These are phyloP conservation scores for Cartodere bifasciata DNA, from an alignment of 2,888 invertebrate species.

Conservation along the genomic window DNA sequence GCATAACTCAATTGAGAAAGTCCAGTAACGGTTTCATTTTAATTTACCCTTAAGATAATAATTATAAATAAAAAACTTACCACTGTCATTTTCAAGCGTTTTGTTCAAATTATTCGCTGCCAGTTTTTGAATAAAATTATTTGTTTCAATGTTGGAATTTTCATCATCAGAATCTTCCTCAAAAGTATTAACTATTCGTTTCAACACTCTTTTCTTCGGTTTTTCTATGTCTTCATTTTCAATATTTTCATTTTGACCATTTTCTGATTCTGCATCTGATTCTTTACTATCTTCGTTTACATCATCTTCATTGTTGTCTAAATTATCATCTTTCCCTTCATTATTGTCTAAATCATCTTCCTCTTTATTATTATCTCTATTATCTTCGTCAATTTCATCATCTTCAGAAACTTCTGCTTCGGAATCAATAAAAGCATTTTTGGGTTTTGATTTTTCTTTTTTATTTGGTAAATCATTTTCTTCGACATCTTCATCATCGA, in stretches of 20 bases:
- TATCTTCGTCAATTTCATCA: constrained; percentile 18
- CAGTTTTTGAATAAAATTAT: too few relatives aligned
- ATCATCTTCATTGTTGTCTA: constrained; percentile 14
- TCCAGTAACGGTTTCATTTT: too few relatives aligned
- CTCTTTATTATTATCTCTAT: constrained; percentile 15
- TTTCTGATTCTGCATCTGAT: constrained; percentile 10
- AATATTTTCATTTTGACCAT: background rate
- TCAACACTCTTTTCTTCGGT: constrained; percentile 21
- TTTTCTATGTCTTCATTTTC: constrained; percentile 10
- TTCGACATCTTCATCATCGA: constrained; percentile 38
- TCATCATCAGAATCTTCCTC: constrained; percentile 29
- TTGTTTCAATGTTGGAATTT: too few relatives aligned
- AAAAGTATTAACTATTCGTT: constrained; percentile 26
- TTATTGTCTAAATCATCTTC: constrained; percentile 14
- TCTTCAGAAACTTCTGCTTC: constrained; percentile 26
- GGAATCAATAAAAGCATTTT: constrained; percentile 28
- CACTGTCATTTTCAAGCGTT: too few relatives aligned
- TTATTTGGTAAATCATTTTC: constrained; percentile 37
- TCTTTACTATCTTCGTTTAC: constrained; percentile 8
- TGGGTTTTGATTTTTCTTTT: constrained; percentile 18
- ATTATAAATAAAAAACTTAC: too few relatives aligned
- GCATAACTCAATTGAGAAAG: too few relatives aligned
- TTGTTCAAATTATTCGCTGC: too few relatives aligned
- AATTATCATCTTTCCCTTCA: constrained; percentile 18
- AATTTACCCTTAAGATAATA: too few relatives aligned